These are phyloP conservation scores for Sanderia malayensis DNA, from an alignment of 30 jellyfish, hydroid and myxozoan genomes.

Conservation along the genomic window DNA sequence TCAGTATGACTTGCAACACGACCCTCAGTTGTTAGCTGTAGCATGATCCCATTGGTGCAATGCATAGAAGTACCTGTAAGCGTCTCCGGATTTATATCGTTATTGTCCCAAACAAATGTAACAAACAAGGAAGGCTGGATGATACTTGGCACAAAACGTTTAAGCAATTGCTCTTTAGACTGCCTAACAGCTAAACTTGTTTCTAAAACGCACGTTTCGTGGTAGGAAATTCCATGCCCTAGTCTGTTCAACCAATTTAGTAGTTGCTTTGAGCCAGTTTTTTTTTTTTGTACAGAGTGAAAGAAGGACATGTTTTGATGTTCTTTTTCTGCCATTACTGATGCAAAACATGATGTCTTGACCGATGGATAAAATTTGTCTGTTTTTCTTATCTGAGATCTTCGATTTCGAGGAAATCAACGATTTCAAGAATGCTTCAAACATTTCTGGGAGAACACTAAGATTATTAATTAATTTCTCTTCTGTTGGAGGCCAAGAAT, in stretches of 20 bases:
- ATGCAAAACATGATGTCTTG: slow-evolving; percentile 26
- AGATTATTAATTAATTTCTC: neutral
- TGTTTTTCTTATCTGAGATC: neutral
- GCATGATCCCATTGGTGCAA: neutral
- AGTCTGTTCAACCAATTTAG: slow-evolving; percentile 14
- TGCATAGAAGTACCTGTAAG: slow-evolving; percentile 5
- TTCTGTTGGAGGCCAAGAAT: slow-evolving; percentile 1
- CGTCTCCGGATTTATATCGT: slow-evolving; percentile 23
- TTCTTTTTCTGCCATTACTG: slow-evolving; percentile 6
- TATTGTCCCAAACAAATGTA: slow-evolving; percentile 37
- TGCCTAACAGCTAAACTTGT: neutral
- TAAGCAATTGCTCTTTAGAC: neutral
- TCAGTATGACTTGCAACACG: neutral
- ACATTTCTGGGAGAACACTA: neutral
- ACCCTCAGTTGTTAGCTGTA: neutral
- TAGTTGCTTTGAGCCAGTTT: slow-evolving; percentile 36
- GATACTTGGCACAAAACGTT: neutral
- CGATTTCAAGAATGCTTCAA: neutral
- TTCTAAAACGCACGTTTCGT: slow-evolving; percentile 13
- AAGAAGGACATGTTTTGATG: slow-evolving; percentile 28
- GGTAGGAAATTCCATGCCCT: slow-evolving; percentile 45
- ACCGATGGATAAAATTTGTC: slow-evolving; percentile 7
- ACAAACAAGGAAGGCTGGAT: slow-evolving; percentile 15
- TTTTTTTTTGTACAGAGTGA: slow-evolving; percentile 24
- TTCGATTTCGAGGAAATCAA: neutral